These are phyloP conservation scores for Callipepla squamata DNA, from an alignment of 2,113 vertebrate genomes.

Conservation along the genomic window DNA sequence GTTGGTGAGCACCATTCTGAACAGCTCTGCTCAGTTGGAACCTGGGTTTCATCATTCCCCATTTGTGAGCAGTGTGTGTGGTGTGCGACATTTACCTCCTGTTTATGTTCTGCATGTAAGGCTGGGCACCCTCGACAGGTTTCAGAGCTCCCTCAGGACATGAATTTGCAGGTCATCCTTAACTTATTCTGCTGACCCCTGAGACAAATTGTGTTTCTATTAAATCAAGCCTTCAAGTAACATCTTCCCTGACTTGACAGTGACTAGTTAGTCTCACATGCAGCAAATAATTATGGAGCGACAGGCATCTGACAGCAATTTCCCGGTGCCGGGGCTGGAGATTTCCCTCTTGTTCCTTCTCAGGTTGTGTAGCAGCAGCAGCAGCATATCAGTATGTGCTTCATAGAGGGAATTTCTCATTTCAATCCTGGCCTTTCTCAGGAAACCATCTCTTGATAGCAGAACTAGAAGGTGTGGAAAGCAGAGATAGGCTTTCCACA, in stretches of 20 bases:
- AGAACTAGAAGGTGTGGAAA: background rate
- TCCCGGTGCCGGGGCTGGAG: background rate
- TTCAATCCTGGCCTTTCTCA: background rate
- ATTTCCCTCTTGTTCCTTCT: background rate
- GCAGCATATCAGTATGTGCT: background rate
- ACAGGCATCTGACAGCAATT: background rate
- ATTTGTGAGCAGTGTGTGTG: rapidly evolving
- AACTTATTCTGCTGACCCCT: background rate
- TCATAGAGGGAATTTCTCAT: background rate
- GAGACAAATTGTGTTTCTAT: background rate
- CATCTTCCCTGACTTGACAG: background rate
- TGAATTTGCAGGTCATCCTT: background rate
- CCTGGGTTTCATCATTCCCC: background rate
- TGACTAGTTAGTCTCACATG: background rate
- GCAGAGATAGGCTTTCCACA: background rate
- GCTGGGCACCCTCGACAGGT: background rate
- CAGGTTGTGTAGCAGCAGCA: background rate
- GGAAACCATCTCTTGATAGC: background rate
- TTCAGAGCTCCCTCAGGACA: background rate
- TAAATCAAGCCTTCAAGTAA: slow-evolving; percentile 2
- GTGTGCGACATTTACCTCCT: background rate
- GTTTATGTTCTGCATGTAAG: background rate
- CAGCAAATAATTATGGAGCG: background rate
- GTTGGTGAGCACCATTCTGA: rapidly evolving
- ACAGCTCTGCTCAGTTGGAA: background rate